phyloP scores from a whole-genome alignment of 1,140 invertebrate genomes.

The Oedothorax gibbosus region DNA sequence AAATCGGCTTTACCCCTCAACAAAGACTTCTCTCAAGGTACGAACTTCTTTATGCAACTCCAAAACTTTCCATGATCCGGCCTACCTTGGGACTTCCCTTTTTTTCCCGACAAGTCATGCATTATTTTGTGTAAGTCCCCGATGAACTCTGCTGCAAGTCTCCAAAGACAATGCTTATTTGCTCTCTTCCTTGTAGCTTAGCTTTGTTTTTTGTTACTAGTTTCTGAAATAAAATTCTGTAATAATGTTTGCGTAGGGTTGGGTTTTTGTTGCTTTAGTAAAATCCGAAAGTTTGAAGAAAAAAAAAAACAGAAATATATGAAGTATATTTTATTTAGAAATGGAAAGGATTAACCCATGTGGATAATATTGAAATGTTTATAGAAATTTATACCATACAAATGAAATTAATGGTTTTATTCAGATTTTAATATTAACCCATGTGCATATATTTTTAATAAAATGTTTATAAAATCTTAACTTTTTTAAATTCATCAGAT shows the following conservation, averaged over 20 bases:
- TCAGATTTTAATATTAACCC: too few species aligned
- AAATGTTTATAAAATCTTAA: too few species aligned
- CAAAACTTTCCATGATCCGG: constrained; percentile 4
- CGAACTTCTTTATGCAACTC: background rate
- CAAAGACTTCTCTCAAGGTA: background rate
- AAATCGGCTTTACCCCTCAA: background rate
- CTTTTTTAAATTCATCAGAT: too few species aligned
- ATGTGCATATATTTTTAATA: too few species aligned
- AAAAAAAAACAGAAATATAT: too few species aligned
- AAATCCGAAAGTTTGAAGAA: too few species aligned
- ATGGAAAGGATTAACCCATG: too few species aligned
- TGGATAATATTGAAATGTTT: too few species aligned
- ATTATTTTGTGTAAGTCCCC: background rate
- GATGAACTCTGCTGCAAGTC: background rate
- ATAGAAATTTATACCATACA: too few species aligned
- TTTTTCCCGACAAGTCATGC: background rate
- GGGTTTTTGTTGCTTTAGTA: too few species aligned
- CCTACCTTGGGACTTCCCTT: background rate
- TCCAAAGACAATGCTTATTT: background rate
- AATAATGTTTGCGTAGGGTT: background rate
- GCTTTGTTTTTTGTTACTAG: background rate
- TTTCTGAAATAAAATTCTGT: background rate
- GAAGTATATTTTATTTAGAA: too few species aligned
- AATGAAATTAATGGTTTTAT: too few species aligned
- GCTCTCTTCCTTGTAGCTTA: background rate